phyloP scores from a whole-genome alignment of 1,140 invertebrate species.

The Drosophila funebris region DNA sequence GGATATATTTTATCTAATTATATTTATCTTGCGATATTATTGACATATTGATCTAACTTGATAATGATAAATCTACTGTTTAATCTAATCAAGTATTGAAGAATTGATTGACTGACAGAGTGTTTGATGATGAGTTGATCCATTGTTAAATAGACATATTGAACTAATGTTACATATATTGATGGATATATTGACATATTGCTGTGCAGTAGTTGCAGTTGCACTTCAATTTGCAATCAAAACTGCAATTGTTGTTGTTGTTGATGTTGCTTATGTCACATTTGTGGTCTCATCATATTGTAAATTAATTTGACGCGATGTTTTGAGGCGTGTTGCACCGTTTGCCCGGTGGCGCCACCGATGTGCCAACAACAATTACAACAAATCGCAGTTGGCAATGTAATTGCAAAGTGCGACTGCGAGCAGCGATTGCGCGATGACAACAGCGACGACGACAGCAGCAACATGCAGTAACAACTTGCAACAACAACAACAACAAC shows the following conservation, averaged over 20 bases:
- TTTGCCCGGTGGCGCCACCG: constrained; percentile 47
- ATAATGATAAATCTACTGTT: no score
- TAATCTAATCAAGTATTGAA: no score
- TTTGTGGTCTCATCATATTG: constrained; percentile 55
- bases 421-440: constrained; percentile 50
- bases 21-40: no score
- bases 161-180: background rate
- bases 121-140: background rate
- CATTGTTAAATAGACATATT: background rate
- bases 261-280: constrained; percentile 44
- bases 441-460: constrained; percentile 33
- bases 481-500: constrained; percentile 14
- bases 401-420: constrained; percentile 77
- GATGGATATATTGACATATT: background rate
- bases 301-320: constrained; percentile 81
- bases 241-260: background rate
- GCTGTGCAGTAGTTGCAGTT: constrained; percentile 7
- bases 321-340: constrained; percentile 29
- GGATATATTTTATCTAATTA: no score
- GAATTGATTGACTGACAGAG: background rate
- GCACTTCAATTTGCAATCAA: constrained; percentile 1
- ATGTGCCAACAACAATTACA: constrained; percentile 80
- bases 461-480: constrained; percentile 37
- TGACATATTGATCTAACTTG: no score
- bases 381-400: constrained; percentile 72